Evolutionary conservation across 2,888 invertebrate species (phyloP), one percentile per base, ranked within the genome.

Genomic region (Fragum fragum): DNA sequence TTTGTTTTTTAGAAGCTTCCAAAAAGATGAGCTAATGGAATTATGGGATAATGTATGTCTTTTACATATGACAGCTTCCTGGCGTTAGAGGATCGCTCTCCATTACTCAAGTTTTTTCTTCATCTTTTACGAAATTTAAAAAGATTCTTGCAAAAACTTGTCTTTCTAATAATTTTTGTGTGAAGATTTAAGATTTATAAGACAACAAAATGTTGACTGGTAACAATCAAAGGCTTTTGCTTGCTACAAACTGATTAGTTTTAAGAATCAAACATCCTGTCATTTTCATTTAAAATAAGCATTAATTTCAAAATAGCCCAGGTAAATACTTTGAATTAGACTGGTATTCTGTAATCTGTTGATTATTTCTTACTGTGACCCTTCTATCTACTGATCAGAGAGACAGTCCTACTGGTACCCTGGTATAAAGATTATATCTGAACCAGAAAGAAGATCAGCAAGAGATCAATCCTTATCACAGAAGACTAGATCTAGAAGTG

Each of bases 11-110:
- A 1, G 47, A 47, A 47, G n/a, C 47, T 47, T n/a, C n/a, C 18
- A 47, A 47, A 47, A 47, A 18, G 47, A 47, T 47, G 47, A 47
- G 47, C 47, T 47, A 47, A 47, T 47, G 47, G 47, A 47, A 47
- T 47, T 14, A 57, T 57, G 61, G 32, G 61, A 61, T 61, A 61
- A 61, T 61, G 61, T 61, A 61, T 61, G 61, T 61, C 61, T 61
- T 61, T 61, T 61, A 61, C 61, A 61, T 32, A 61, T 61, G 61
- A 61, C 61, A 61, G 61, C 29, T 61, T 61, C 32, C 61, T 61
- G 61, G 61, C 29, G n/a, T 26, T 21, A 26, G 26, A 26, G 3
- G 61, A 61, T 61, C 61, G 3, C 18, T 61, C 29, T 61, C 61
- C 61, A 61, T 61, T 61, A 61, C 61, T 18, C 6, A 26, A 47